Conservation (phyloP, 2,113 vertebrate genomes). For the Delphinus delphis region DNA sequence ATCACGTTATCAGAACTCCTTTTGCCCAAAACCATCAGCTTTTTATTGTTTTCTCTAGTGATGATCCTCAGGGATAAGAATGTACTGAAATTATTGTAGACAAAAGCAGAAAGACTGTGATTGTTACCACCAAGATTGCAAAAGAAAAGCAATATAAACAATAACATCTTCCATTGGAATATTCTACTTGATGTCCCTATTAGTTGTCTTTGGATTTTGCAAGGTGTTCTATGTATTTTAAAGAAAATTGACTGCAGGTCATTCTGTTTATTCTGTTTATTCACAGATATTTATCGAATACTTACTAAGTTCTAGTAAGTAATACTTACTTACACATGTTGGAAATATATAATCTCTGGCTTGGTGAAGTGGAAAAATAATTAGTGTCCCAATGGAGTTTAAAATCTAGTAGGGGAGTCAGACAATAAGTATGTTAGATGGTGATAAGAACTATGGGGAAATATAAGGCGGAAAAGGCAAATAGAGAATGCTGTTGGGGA, state of each 20-base stretch:
- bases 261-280: not conserved
- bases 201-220: not conserved
- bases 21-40: not conserved
- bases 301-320: not conserved
- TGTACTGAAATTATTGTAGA: not conserved
- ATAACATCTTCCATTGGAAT: not conserved
- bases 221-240: not conserved
- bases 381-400: slow-evolving; percentile 19
- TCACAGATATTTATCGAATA: not conserved
- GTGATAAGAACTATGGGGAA: not conserved
- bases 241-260: not conserved
- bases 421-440: not conserved
- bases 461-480: not conserved
- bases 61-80: not conserved
- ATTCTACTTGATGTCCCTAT: not conserved
- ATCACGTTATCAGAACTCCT: not conserved
- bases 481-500: not conserved
- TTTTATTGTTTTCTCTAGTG: not conserved
- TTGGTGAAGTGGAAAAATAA: not conserved
- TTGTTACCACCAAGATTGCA: not conserved
- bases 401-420: not conserved
- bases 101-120: not conserved
- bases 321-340: not conserved
- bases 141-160: not conserved
- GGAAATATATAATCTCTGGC: not conserved